Conservation (phyloP, 37 sponge, comb jelly and placozoan species). For the Ephydatia muelleri region DNA sequence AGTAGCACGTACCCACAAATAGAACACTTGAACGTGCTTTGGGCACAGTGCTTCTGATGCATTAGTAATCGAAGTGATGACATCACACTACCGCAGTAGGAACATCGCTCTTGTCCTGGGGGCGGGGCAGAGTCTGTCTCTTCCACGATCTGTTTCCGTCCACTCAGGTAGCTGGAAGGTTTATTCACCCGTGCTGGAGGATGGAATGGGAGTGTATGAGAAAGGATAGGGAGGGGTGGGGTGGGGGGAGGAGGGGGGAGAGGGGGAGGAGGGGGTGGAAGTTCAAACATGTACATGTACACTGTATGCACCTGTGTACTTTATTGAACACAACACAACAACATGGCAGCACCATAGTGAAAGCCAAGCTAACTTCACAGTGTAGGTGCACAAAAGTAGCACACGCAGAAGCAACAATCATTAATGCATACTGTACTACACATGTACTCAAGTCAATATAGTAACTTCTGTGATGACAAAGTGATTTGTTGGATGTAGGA, state of each 20-base stretch:
- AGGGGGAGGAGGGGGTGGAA: not conserved
- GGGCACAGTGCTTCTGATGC: slow-evolving; percentile 77
- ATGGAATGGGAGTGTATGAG: not conserved
- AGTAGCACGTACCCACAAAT: slow-evolving; percentile 45
- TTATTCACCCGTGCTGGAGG: not conserved
- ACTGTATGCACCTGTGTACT: no score
- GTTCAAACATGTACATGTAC: no score
- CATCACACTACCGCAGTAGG: slow-evolving; percentile 66
- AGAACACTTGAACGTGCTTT: slow-evolving; percentile 67
- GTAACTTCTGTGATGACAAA: no score
- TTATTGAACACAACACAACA: no score
- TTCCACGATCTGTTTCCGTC: not conserved
- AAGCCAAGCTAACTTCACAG: no score
- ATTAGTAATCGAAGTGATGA: slow-evolving; percentile 59
- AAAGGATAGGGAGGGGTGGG: not conserved
- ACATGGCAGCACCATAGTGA: no score
- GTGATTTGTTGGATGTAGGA: no score
- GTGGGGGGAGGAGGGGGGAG: not conserved
- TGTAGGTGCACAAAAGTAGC: no score
- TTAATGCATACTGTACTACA: no score
- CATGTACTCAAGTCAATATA: no score
- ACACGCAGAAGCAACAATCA: no score
- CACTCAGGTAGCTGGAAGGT: not conserved
- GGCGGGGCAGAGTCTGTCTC: slow-evolving; percentile 1
- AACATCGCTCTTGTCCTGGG: slow-evolving; percentile 50